Evolutionary conservation across 2,888 invertebrate genomes (phyloP).

Genomic region (Tethea ocularis): DNA sequence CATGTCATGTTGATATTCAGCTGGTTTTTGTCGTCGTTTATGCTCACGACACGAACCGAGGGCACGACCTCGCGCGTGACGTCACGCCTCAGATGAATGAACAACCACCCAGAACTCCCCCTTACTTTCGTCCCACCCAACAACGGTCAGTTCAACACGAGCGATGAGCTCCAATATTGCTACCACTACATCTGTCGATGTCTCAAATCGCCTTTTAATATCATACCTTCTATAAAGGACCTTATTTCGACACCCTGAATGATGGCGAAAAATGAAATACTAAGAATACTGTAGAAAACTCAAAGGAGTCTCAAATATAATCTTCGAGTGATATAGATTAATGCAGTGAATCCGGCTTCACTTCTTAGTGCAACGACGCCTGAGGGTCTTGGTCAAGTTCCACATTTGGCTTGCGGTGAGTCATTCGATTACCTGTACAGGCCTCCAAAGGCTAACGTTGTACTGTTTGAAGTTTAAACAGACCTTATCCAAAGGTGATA

Average conservation of each 20-base stretch:
- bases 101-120: conserved; percentile 51
- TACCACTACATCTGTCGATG: conserved; percentile 60
- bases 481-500: conserved; percentile 4
- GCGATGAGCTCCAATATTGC: conserved; percentile 59
- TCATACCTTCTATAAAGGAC: not conserved
- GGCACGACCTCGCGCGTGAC: conserved; percentile 76
- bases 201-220: conserved; percentile 29
- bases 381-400: conserved; percentile 49
- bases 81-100: conserved; percentile 78
- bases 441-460: conserved; percentile 2
- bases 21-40: conserved; percentile 51
- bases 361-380: conserved; percentile 40
- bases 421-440: conserved; percentile 43
- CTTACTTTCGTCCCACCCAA: conserved; percentile 34
- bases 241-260: not conserved
- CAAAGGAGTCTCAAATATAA: not conserved
- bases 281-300: not conserved
- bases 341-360: conserved; percentile 41
- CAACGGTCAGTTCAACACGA: conserved; percentile 58
- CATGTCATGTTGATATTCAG: conserved; percentile 43
- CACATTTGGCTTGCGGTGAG: conserved; percentile 63
- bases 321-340: not conserved
- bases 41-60: conserved; percentile 56
- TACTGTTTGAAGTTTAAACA: not conserved
- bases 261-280: not conserved